Evolutionary conservation across 1,140 invertebrate species (phyloP), one percentile per base, ranked within the genome.

Genomic region (Proctacanthus coquilletti): DNA sequence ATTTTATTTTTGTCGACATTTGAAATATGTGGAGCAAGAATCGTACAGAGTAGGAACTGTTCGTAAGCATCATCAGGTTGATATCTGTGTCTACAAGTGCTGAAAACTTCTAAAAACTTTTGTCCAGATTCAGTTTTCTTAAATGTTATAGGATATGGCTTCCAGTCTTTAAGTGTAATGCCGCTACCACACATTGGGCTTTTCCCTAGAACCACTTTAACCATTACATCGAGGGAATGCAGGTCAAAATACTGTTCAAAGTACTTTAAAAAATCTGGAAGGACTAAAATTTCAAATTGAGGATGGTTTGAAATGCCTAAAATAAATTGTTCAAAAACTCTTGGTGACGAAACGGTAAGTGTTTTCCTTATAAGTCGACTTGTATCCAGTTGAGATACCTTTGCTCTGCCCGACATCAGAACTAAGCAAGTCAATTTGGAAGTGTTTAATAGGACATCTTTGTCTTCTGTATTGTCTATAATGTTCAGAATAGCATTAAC

Each of bases 211-310:
- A 86, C 60, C 21, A 88, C 66, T 50, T 77, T 74, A 1, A 75
- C 66, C 11, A 85, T 53, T 11, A 84, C 60, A 21, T 66, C 50
- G 42, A 86, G 59, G 2, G 68, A 53, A 35, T 67, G 49, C 42
- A 53, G 45, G 44, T 74, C 63, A 29, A 77, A 68, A 17, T 61
- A 57, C 35, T 64, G 48, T n/a, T 73, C 53, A 44, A 74, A 74
- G 48, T 67, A 72, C 9, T 67, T 63, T 10, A 85, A 47, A 21
- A 84, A 68, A 23, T 68, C 62, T 1, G 83, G 79, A 36, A 88
- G 53, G 37, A 88, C 67, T 33, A 82, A 60, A 33, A 74, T 63
- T 53, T 84, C 80, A 56, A 86, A 85, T 31, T 73, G 71, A 5
- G 72, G 64, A 53, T 76, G 78, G 32, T 66, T 52, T 19, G 74